These are phyloP conservation scores for Drosophila suboccidentalis DNA, from an alignment of 2,888 invertebrate genomes.

Conservation along the genomic window DNA sequence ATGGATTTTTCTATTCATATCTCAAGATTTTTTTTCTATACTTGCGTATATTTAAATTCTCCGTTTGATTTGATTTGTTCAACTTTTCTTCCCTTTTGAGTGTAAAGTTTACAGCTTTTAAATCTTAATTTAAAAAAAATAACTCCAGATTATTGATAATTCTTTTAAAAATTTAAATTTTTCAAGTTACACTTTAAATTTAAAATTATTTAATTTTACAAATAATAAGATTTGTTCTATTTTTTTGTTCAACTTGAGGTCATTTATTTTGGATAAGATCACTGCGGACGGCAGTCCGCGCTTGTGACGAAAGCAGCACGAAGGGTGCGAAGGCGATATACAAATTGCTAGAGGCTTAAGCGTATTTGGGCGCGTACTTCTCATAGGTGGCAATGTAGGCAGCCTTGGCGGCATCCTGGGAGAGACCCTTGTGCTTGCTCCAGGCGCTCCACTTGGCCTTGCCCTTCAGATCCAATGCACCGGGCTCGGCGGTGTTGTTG, in stretches of 20 bases:
- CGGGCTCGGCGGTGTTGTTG: constrained; percentile 92
- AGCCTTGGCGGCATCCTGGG: constrained; percentile 92
- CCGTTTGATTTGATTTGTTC: background rate
- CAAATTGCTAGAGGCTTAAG: constrained; percentile 66
- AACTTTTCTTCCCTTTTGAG: background rate
- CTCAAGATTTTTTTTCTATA: background rate
- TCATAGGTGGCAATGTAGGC: constrained; percentile 91
- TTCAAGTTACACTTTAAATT: background rate
- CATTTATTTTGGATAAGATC: constrained; percentile 30
- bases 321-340: no score
- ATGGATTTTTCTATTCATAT: background rate
- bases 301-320: no score
- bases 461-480: constrained; percentile 94
- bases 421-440: constrained; percentile 92
- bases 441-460: constrained; percentile 98
- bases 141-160: background rate
- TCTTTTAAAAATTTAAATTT: background rate
- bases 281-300: no score
- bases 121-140: no score
- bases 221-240: background rate
- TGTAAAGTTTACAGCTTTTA: background rate
- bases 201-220: background rate
- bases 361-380: constrained; percentile 87
- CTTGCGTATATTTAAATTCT: no score
- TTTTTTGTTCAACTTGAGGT: constrained; percentile 12